phyloP scores from a whole-genome alignment of 2,113 vertebrate species.

The Lasiurus borealis region DNA sequence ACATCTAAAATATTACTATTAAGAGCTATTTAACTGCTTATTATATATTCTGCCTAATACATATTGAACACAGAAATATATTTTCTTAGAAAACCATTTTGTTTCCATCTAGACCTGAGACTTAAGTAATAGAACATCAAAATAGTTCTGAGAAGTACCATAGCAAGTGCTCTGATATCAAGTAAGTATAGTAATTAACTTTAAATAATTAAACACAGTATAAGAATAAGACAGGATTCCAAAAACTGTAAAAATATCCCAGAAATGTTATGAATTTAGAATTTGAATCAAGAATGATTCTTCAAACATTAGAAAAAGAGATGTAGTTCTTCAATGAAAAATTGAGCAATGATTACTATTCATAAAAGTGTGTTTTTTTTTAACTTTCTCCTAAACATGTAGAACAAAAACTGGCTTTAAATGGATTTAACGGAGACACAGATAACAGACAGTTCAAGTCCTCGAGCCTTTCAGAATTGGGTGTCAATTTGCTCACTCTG shows the following conservation, averaged over 20 bases:
- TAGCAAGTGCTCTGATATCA: constrained; percentile 56
- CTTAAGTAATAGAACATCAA: constrained; percentile 65
- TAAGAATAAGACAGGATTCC: constrained; percentile 49
- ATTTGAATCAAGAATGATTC: constrained; percentile 31
- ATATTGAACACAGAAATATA: constrained; percentile 25
- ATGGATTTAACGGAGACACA: background rate
- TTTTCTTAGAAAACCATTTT: constrained; percentile 38
- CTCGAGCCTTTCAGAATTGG: background rate
- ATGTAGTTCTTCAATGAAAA: background rate
- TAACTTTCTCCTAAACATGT: background rate
- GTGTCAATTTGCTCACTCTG: background rate
- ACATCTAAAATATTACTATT: background rate
- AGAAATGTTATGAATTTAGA: constrained; percentile 58
- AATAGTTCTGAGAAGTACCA: constrained; percentile 62
- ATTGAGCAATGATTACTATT: background rate
- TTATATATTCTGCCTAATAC: background rate
- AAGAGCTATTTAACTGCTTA: background rate
- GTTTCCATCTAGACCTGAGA: constrained; percentile 52
- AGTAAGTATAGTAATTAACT: constrained; percentile 67
- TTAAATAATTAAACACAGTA: background rate
- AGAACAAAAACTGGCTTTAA: background rate
- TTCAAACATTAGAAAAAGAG: background rate
- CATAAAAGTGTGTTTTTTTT: background rate
- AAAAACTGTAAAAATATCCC: constrained; percentile 60
- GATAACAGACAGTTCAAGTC: background rate